A percentile compares a stretch with the other conserved stretches of the same genome.
Evolutionary conservation across 2,888 invertebrate genomes (phyloP).

Genomic region (Drosophila histrio): DNA sequence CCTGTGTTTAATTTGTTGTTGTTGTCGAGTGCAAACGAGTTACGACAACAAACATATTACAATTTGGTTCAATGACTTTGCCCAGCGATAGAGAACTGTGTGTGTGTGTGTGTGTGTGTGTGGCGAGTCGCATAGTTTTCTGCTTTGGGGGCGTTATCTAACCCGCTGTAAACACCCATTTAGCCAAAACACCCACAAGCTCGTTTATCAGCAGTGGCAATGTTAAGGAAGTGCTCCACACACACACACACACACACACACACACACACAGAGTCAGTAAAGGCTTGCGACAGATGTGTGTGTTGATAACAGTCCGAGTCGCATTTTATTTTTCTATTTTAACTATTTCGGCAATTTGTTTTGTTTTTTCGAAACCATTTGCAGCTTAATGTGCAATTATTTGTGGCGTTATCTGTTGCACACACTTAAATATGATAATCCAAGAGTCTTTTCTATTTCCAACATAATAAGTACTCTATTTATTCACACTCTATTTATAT

Average conservation of each 20-base stretch:
- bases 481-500: constrained; percentile 1
- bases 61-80: constrained; percentile 78
- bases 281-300: constrained; percentile 55
- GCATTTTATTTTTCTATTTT: neutral
- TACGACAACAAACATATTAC: constrained; percentile 79
- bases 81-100: constrained; percentile 59
- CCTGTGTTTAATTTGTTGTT: constrained; percentile 28
- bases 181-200: constrained; percentile 61
- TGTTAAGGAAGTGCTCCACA: constrained; percentile 28
- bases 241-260: constrained; percentile 21
- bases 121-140: constrained; percentile 2
- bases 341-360: constrained; percentile 1
- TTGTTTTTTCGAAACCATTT: constrained; percentile 1
- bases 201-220: constrained; percentile 25
- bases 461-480: neutral
- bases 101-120: constrained; percentile 3
- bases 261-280: neutral
- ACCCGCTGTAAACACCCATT: constrained; percentile 57
- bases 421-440: neutral
- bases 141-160: constrained; percentile 53
- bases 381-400: constrained; percentile 40
- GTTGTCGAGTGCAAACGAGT: constrained; percentile 73
- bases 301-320: constrained; percentile 37
- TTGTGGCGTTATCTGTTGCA: constrained; percentile 12
- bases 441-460: neutral